Evolutionary conservation across 2,888 invertebrate species (phyloP), one percentile per base, ranked within the genome.

Genomic region (Nomada fabriciana): DNA sequence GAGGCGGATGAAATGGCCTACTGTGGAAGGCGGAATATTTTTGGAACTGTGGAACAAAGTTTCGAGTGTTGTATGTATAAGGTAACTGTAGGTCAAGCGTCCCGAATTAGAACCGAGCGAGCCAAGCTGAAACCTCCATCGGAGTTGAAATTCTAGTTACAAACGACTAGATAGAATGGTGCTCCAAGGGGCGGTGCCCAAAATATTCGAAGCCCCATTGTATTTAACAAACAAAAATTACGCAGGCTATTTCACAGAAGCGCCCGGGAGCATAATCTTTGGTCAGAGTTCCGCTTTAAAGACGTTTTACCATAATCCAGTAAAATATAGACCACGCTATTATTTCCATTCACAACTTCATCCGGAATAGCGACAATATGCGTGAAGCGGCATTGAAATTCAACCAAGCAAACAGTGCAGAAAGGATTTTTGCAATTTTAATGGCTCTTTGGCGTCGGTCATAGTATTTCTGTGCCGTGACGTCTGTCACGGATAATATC

Each of bases 361-460:
- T 42, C 50, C 25, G 55, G 65, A 36, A 36, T 7, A 36, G 36
- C 7, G 36, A 7, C 36, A 7, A 36, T 36, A 36, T 5, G 36
- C 36, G 59, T 15, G 25, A 43, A 52, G 29, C 57, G n/a, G 23
- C 43, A 29, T 15, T 42, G 61, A 43, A 42, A 61, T 60, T 20
- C 18, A 61, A 78, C 61, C 78, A 77, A 77, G 75, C 75, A 57
- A 36, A 36, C 36, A 50, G 65, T 47, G 20, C 13, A 11, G 23
- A 47, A 29, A 55, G 70, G 13, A 60, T 70, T 64, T 72, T 64
- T 67, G 23, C 11, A 72, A 81, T 78, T 84, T 86, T 82, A 80
- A 84, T 76, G 68, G 79, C 73, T 47, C 59, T 76, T 82, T 82
- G 82, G 75, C 80, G 63, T 74, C 67, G 63, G 76, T 76, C 76